A percentile compares a stretch with the other conserved stretches of the same genome.
Evolutionary conservation across 1,140 invertebrate genomes (phyloP).

Genomic region (Drosophila takahashii): DNA sequence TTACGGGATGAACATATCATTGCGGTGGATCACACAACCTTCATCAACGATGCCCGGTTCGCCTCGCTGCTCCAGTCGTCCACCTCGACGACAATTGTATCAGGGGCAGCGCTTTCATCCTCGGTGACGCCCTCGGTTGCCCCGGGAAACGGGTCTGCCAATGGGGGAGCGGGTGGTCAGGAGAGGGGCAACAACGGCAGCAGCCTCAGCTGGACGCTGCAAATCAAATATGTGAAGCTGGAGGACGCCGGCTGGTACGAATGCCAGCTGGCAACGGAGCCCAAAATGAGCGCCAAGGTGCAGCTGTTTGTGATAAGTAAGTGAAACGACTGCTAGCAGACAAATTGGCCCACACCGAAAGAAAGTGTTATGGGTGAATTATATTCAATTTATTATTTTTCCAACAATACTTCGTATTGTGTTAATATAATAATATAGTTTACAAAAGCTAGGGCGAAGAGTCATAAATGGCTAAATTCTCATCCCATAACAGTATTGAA

Average conservation of each 20-base stretch:
- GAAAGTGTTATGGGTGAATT: too few species aligned
- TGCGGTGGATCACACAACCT: constrained; percentile 92
- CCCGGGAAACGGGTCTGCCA: constrained; percentile 9
- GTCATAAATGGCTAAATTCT: too few species aligned
- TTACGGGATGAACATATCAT: constrained; percentile 94
- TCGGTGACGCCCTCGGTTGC: background rate
- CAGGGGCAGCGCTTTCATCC: constrained; percentile 1
- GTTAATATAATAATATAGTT: too few species aligned
- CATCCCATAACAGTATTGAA: too few species aligned
- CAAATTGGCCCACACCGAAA: constrained; percentile 16
- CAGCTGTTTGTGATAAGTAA: constrained; percentile 89
- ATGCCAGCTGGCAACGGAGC: constrained; percentile 90
- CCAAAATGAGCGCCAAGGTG: constrained; percentile 89
- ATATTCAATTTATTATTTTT: too few species aligned
- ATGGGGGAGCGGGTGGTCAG: background rate
- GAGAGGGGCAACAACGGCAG: constrained; percentile 87
- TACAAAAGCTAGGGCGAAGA: too few species aligned
- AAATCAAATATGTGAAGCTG: constrained; percentile 88
- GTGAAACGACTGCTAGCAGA: constrained; percentile 50
- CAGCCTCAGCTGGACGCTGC: constrained; percentile 93
- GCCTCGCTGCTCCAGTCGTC: constrained; percentile 90
- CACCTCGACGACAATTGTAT: constrained; percentile 13
- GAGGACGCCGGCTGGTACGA: constrained; percentile 89
- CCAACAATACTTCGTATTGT: background rate
- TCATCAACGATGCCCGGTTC: constrained; percentile 95